Conservation (phyloP, 1,140 invertebrate genomes). For the Pachyrhynchus sulphureomaculatus region DNA sequence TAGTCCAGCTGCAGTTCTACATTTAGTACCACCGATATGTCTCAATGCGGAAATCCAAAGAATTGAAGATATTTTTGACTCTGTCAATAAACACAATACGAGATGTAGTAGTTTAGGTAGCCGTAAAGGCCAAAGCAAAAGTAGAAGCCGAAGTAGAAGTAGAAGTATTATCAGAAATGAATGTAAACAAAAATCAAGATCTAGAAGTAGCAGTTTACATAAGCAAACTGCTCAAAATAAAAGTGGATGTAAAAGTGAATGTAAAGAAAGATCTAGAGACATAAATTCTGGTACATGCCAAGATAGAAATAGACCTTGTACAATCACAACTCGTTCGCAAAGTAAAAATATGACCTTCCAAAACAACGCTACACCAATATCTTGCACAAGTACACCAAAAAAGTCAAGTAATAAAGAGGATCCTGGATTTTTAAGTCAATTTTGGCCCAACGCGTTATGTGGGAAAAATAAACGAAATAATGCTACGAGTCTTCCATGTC, state of each 20-base stretch:
- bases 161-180: not conserved
- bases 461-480: not conserved
- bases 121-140: not conserved
- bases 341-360: not conserved
- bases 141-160: not conserved
- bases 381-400: conserved; percentile 2
- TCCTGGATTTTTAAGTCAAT: conserved; percentile 3
- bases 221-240: too few relatives aligned
- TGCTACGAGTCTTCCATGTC: not conserved
- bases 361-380: not conserved
- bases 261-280: not conserved
- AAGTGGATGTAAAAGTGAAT: not conserved
- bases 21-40: conserved; percentile 21
- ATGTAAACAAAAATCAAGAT: too few relatives aligned
- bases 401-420: not conserved
- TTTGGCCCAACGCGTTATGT: not conserved
- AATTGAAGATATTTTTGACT: conserved; percentile 24
- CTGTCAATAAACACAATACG: not conserved
- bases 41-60: conserved; percentile 26
- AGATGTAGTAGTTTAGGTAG: not conserved
- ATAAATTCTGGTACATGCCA: not conserved
- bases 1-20: conserved; percentile 31
- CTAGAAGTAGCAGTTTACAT: too few relatives aligned
- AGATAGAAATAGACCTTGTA: not conserved
- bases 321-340: not conserved